These are phyloP conservation scores for Eudyptes chrysolophus DNA, from an alignment of 2,113 vertebrate species.

Conservation along the genomic window DNA sequence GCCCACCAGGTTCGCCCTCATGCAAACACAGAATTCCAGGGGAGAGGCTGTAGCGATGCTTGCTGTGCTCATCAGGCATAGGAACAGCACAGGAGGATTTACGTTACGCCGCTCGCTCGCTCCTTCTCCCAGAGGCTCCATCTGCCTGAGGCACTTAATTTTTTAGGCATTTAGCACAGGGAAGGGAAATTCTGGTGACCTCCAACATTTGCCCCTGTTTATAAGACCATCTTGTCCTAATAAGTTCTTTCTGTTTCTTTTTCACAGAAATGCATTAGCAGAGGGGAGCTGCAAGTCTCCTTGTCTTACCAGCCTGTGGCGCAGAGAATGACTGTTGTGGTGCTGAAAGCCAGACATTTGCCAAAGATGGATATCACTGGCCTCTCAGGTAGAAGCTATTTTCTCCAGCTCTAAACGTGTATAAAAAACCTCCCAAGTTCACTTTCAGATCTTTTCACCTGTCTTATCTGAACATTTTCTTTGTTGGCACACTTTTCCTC, in stretches of 20 bases:
- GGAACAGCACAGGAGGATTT: rapidly evolving
- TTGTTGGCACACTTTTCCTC: rapidly evolving
- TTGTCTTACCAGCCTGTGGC: constrained; percentile 95
- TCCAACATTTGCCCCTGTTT: background rate
- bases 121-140: background rate
- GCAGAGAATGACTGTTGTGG: constrained; percentile 94
- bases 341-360: constrained; percentile 93
- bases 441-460: background rate
- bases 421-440: background rate
- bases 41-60: background rate
- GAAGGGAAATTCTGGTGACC: background rate
- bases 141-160: background rate
- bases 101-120: rapidly evolving
- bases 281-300: constrained; percentile 93
- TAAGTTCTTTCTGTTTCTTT: background rate
- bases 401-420: constrained; percentile 28
- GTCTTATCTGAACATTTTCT: background rate
- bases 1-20: background rate
- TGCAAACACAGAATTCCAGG: background rate
- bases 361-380: constrained; percentile 98
- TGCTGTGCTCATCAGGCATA: rapidly evolving
- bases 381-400: constrained; percentile 96
- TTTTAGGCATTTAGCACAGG: too few species aligned
- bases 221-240: background rate
- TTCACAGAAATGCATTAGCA: constrained; percentile 84